These are phyloP conservation scores for Drosophila insularis DNA, from an alignment of 1,140 invertebrate genomes.

Conservation along the genomic window DNA sequence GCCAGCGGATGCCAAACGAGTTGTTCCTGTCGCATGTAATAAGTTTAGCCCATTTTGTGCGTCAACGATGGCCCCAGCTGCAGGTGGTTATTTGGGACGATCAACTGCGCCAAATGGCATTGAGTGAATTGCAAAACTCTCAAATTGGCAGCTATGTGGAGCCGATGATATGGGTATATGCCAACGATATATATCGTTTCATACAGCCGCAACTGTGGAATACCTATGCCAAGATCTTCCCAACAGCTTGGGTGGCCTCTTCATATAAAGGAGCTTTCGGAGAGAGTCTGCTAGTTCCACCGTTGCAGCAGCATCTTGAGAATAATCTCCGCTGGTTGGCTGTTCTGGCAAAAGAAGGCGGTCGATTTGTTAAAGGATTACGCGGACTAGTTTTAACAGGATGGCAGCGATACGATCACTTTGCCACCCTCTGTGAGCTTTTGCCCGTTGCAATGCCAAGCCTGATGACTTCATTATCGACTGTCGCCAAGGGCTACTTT, in stretches of 20 bases:
- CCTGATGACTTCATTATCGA: conserved; percentile 86
- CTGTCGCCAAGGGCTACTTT: conserved; percentile 86
- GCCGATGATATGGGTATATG: conserved; percentile 94
- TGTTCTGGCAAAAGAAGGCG: conserved; percentile 85
- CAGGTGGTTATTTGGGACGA: conserved; percentile 97
- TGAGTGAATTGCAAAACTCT: conserved; percentile 86
- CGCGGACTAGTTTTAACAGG: conserved; percentile 89
- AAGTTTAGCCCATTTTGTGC: conserved; percentile 86
- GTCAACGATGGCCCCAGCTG: conserved; percentile 86
- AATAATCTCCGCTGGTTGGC: conserved; percentile 89
- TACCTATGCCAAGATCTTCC: conserved; percentile 91
- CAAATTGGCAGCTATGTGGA: conserved; percentile 90
- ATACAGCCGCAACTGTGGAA: conserved; percentile 86
- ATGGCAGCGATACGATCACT: conserved; percentile 94
- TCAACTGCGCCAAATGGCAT: conserved; percentile 91
- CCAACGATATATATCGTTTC: conserved; percentile 85
- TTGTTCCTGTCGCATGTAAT: conserved; percentile 89
- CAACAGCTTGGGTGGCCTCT: conserved; percentile 90
- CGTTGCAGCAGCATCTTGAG: conserved; percentile 87
- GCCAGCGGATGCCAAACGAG: conserved; percentile 84
- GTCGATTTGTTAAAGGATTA: conserved; percentile 84
- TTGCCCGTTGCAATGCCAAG: conserved; percentile 93
- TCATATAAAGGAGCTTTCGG: conserved; percentile 89
- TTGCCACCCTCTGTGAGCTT: conserved; percentile 95
- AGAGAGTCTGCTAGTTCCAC: conserved; percentile 88